phyloP scores from a whole-genome alignment of 2,113 vertebrate species.

The Ceratotherium simum region DNA sequence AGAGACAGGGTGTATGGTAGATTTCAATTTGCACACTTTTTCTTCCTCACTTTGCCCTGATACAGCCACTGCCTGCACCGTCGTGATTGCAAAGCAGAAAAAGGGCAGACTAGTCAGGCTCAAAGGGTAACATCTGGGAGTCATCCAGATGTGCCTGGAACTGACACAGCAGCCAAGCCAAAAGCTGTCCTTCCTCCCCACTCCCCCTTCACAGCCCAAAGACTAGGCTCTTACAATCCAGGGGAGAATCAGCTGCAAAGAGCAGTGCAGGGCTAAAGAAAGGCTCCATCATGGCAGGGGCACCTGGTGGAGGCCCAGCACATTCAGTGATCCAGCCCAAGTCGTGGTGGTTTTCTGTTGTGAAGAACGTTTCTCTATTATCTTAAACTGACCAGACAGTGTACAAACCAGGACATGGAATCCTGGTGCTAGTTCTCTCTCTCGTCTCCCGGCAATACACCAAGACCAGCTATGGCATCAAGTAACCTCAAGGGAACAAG shows the following conservation, averaged over 20 bases:
- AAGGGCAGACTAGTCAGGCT: too few relatives aligned
- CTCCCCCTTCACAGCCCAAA: not conserved
- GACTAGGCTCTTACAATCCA: fast-evolving
- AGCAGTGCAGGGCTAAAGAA: fast-evolving
- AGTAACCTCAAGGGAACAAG: not conserved
- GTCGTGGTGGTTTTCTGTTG: not conserved
- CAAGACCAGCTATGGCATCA: too few relatives aligned
- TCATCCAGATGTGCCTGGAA: fast-evolving
- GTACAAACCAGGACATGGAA: fast-evolving
- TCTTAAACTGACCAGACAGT: not conserved
- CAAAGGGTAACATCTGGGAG: too few relatives aligned
- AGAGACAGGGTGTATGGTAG: not conserved
- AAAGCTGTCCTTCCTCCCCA: not conserved
- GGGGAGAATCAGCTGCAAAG: not conserved
- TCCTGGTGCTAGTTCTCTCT: too few relatives aligned
- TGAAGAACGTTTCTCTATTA: not conserved
- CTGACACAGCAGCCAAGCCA: fast-evolving
- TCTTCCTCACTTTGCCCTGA: too few relatives aligned
- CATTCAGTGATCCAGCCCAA: too few relatives aligned
- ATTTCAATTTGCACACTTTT: too few relatives aligned
- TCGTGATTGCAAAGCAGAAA: not conserved
- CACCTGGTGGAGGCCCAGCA: fast-evolving
- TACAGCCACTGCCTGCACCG: too few relatives aligned
- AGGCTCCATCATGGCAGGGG: not conserved
- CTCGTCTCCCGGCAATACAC: not conserved